Conservation (phyloP, 2,888 invertebrate genomes). For the Conus canariensis region DNA sequence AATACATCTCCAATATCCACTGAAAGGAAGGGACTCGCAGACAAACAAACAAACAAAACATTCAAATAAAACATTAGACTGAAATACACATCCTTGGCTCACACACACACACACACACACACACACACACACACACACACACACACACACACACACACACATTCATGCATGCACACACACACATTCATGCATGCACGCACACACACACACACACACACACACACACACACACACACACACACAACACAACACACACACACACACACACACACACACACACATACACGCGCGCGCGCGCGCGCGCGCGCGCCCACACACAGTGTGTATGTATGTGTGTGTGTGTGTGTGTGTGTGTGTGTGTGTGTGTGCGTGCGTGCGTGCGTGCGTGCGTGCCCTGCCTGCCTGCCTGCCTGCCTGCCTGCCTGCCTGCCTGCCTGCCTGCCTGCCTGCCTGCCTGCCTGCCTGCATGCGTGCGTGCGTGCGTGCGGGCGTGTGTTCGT, state of each 20-base stretch:
- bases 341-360: no score
- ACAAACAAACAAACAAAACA: no score
- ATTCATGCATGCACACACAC: background rate
- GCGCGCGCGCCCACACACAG: no score
- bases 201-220: constrained; percentile 14
- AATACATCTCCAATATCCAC: no score
- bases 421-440: background rate
- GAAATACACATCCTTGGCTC: background rate
- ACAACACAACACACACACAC: constrained; percentile 25
- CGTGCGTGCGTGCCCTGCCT: no score
- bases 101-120: constrained; percentile 13
- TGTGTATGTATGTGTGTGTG: no score
- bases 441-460: no score
- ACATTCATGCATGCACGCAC: background rate
- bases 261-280: constrained; percentile 25
- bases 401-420: background rate
- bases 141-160: constrained; percentile 15
- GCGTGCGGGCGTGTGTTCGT: no score
- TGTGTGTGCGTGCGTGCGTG: no score
- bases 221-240: constrained; percentile 4
- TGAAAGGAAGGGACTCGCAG: no score
- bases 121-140: background rate
- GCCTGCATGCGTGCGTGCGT: no score
- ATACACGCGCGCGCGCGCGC: background rate
- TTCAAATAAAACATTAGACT: no score